Conservation (phyloP, 2,113 vertebrate species). For the Anguilla rostrata region DNA sequence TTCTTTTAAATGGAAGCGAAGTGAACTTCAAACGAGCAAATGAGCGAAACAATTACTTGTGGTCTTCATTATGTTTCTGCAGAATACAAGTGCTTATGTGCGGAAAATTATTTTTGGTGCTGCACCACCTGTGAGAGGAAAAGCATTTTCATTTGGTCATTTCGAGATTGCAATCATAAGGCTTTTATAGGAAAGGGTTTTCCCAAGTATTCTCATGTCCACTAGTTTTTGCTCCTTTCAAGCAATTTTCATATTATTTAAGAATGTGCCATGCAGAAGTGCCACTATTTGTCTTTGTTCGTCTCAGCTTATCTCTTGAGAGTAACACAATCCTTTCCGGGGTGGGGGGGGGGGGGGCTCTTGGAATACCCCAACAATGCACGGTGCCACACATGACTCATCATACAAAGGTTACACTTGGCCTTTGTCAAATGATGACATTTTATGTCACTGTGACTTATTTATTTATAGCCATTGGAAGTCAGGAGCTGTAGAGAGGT, state of each 20-base stretch:
- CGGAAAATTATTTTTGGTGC: neutral
- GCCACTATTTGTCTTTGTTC: neutral
- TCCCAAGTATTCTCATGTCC: neutral
- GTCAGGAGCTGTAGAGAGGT: neutral
- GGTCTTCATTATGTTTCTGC: neutral
- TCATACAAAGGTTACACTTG: neutral
- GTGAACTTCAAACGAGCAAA: neutral
- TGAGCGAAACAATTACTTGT: neutral
- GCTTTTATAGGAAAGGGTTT: neutral
- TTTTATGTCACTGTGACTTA: neutral
- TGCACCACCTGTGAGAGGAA: neutral
- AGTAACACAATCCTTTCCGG: neutral
- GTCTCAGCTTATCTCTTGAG: neutral
- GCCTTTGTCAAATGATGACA: neutral
- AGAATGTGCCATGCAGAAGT: neutral
- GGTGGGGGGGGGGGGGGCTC: neutral
- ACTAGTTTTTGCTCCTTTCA: neutral
- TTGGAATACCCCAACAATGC: neutral
- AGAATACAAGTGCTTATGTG: neutral
- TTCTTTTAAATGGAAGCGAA: slow-evolving; percentile 16
- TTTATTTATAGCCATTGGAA: neutral
- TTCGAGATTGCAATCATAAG: neutral
- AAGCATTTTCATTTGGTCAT: neutral
- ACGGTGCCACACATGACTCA: too few relatives aligned
- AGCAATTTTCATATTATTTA: neutral